Evolutionary conservation across 2,113 vertebrate species (phyloP).

Genomic region (Rutilus rutilus): DNA sequence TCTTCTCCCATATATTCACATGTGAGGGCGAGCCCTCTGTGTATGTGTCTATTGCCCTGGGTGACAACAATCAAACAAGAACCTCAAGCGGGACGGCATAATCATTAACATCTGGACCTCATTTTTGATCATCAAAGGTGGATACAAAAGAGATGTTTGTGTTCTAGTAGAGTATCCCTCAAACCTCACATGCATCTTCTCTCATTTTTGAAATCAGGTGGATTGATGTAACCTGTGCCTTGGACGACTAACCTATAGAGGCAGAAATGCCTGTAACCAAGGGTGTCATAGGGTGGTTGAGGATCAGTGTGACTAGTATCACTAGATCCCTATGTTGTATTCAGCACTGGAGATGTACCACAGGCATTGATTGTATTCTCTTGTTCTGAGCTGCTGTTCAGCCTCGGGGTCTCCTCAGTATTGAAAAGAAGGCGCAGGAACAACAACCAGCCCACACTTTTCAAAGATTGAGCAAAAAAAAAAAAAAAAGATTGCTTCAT

Average conservation of each 20-base stretch:
- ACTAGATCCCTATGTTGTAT: neutral
- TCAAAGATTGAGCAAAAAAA: neutral
- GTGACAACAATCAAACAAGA: neutral
- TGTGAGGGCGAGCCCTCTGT: neutral
- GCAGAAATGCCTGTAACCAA: neutral
- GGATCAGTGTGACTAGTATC: neutral
- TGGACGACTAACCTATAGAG: neutral
- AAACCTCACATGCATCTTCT: neutral
- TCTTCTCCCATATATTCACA: neutral
- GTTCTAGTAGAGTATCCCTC: neutral
- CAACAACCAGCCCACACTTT: neutral
- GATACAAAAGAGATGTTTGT: neutral
- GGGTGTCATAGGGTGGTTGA: neutral
- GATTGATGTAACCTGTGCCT: neutral
- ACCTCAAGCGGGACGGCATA: neutral
- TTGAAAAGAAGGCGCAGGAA: neutral
- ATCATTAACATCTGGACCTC: conserved; percentile 11
- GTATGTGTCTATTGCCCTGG: neutral
- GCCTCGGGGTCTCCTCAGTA: neutral
- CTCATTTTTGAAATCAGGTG: neutral
- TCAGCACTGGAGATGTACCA: neutral
- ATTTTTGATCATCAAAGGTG: neutral
- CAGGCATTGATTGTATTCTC: conserved; percentile 14
- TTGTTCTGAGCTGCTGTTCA: conserved; percentile 7
- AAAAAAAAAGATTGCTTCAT: neutral